Evolutionary conservation across 2,888 invertebrate species (phyloP), one percentile per base, ranked within the genome.

Genomic region (Amblyjoppa proteus): DNA sequence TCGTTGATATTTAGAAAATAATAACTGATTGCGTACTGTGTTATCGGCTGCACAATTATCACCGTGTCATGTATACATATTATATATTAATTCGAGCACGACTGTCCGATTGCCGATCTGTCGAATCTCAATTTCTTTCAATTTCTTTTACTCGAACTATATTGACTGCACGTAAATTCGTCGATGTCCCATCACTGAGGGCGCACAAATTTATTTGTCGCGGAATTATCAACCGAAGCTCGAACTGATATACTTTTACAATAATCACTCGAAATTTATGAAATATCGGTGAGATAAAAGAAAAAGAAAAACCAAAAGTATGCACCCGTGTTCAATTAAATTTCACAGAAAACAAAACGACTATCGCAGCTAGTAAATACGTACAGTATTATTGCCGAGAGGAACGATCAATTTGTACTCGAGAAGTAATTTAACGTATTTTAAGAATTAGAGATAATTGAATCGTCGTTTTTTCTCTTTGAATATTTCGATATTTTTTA

Each of bases 371-470:
- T 85, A 69, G 51, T 56, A 79, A 74, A 82, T 79, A 53, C 73
- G 68, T 78, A 61, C 85, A 82, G 85, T 85, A 85, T 85, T 85
- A 82, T 79, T 31, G 64, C 71, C 79, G 85, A 53, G 66, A 79
- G 66, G 71, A 82, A 79, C 38, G 51, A 82, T 49, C 82, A 80
- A 78, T 79, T 85, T 79, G 28, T 85, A 76, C 58, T 71, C 49
- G 68, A 51, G 31, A 82, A 53, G 34, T 75, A 82, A 82, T 66
- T 13, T 75, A 58, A 71, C 20, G 49, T 75, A 85, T 61, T 68
- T 75, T 74, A 70, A 49, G 69, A 74, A 64, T 56, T 58, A 73
- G 68, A 45, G 51, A 45, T 56, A 70, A 78, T 9, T 51, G 13
- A 41, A 74, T 70, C n/a, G 41, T 66, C 61, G 16, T 25, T n/a